Evolutionary conservation across 2,888 invertebrate species (phyloP), one percentile per base, ranked within the genome.

Genomic region (Microctonus aethiopoides): DNA sequence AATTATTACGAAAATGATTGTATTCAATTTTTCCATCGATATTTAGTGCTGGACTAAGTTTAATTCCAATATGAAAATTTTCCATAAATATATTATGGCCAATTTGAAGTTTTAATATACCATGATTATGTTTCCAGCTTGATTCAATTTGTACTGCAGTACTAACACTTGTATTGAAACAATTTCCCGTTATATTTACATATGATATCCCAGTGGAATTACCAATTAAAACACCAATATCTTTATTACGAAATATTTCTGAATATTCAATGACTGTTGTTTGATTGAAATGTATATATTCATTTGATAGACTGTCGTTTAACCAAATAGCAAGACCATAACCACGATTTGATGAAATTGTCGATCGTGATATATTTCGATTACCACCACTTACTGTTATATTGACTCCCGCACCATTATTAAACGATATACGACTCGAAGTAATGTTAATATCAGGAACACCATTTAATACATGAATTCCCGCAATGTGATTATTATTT

Each of bases 401-500:
- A 85, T 99, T 99, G 10, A 99, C 90, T 0, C 99, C 99, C 81
- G 97, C 97, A 1, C 97, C 97, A 81, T 92, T 91, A 84, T 99
- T 99, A 78, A 95, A 94, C 20, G 94, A 93, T 76, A 99, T 93
- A 79, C 93, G 90, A 75, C 96, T 96, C 78, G 94, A 92, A 22
- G 98, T 98, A 2, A 99, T 90, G 85, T 98, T 97, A 0, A 99
- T 91, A 85, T 98, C 97, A 0, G 97, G 97, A 0, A 95, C 97
- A 1, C 99, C 99, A 78, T 92, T 94, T 1, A 93, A 90, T 1
- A 99, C 91, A 80, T 97, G 95, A 3, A 99, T 89, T 7, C 98
- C 98, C 1, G 97, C 96, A 0, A 95, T 93, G 83, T 97, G 94
- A 72, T 93, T 93, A 83, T 97, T 98, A 80, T 94, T 93, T 0